phyloP scores from a whole-genome alignment of 2,888 invertebrate genomes.

The Trachelus stipa region DNA sequence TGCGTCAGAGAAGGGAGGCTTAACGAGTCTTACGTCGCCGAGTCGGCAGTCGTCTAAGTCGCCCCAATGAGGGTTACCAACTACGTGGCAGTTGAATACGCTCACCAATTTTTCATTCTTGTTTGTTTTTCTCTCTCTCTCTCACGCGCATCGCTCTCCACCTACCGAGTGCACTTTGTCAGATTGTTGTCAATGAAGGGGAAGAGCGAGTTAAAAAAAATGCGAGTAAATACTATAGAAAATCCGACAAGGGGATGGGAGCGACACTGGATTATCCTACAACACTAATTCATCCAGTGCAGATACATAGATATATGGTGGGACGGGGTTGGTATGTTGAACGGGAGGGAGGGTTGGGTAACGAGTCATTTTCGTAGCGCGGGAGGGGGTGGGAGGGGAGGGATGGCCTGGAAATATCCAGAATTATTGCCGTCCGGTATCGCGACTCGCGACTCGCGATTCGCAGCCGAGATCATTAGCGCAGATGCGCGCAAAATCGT shows the following conservation, averaged over 20 bases:
- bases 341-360: neutral
- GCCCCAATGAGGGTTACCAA: neutral
- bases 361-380: neutral
- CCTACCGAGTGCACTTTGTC: neutral
- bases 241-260: neutral
- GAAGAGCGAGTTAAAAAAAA: neutral
- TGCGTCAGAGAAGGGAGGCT: neutral
- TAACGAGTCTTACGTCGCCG: neutral
- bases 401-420: neutral
- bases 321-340: neutral
- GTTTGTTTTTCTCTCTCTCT: too few species aligned
- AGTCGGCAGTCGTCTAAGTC: neutral
- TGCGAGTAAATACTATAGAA: neutral
- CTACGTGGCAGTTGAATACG: neutral
- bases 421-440: neutral
- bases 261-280: neutral
- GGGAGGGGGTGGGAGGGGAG: too few species aligned
- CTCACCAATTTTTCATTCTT: neutral
- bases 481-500: conserved; percentile 38
- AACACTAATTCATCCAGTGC: neutral
- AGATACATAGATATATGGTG: neutral
- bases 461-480: conserved; percentile 38
- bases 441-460: neutral
- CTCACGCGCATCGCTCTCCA: conserved; percentile 1
- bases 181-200: neutral